phyloP scores from a whole-genome alignment of 2,888 invertebrate genomes.

The Tetragonisca angustula region DNA sequence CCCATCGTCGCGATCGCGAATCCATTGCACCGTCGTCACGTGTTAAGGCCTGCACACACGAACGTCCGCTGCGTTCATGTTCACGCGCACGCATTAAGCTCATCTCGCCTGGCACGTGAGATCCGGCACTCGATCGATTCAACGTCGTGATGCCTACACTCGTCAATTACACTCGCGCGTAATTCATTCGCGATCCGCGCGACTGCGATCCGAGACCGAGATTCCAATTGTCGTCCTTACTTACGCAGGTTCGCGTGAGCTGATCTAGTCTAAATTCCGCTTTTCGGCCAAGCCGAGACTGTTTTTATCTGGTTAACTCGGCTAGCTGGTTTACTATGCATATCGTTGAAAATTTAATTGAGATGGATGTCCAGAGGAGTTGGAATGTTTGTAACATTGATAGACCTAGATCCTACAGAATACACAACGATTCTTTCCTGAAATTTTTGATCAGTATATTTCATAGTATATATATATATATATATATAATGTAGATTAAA shows the following conservation, averaged over 20 bases:
- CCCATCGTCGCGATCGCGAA: too few species aligned
- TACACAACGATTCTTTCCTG: too few species aligned
- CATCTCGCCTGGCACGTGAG: conserved; percentile 47
- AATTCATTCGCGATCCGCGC: conserved; percentile 51
- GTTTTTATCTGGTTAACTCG: neutral
- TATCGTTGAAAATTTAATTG: too few species aligned
- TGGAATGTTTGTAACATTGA: too few species aligned
- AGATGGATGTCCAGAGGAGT: too few species aligned
- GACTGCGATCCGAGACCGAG: conserved; percentile 7
- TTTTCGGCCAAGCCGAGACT: neutral
- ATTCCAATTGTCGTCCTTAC: conserved; percentile 42
- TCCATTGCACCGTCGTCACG: conserved; percentile 22
- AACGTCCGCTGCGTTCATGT: conserved; percentile 1
- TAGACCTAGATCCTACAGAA: too few species aligned
- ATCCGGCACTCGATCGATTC: conserved; percentile 53
- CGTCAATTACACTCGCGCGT: conserved; percentile 45
- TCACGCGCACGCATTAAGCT: conserved; percentile 17
- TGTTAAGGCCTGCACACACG: neutral
- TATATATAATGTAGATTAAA: too few species aligned
- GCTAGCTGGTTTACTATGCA: too few species aligned
- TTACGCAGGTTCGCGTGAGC: conserved; percentile 19
- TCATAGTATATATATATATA: too few species aligned
- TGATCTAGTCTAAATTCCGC: neutral
- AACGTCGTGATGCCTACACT: conserved; percentile 14
- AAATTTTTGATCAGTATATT: too few species aligned